Percentiles rank a stretch among this genome's conserved stretches.
Evolutionary conservation across 2,888 invertebrate species (phyloP).

Genomic region (Lasioglossum zephyrum): DNA sequence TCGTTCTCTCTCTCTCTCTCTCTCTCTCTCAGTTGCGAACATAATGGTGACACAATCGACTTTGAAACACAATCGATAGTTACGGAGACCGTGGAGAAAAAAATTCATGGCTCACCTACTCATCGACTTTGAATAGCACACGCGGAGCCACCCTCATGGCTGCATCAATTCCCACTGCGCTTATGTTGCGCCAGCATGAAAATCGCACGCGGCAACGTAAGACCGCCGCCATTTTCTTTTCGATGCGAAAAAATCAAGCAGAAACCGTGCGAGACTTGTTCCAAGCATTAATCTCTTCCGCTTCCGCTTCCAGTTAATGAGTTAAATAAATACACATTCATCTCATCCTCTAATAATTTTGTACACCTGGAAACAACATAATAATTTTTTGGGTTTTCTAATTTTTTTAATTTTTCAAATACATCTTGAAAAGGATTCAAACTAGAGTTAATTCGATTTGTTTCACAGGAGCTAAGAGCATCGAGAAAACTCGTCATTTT

Average conservation of each 20-base stretch:
- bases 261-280: background rate
- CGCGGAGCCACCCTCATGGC: conserved; percentile 53
- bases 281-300: background rate
- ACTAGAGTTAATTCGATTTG: too few relatives aligned
- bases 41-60: conserved; percentile 76
- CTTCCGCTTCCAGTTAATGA: too few relatives aligned
- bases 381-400: too few relatives aligned
- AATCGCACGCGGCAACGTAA: conserved; percentile 32
- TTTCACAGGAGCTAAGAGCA: too few relatives aligned
- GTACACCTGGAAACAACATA: too few relatives aligned
- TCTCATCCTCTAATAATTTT: too few relatives aligned
- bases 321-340: too few relatives aligned
- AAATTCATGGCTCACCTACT: conserved; percentile 70
- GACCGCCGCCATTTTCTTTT: conserved; percentile 61
- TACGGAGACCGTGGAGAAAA: conserved; percentile 66
- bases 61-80: conserved; percentile 78
- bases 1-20: conserved; percentile 59
- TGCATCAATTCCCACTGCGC: conserved; percentile 52
- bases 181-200: conserved; percentile 51
- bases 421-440: too few relatives aligned
- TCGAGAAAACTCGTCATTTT: too few relatives aligned
- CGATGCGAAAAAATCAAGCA: conserved; percentile 19
- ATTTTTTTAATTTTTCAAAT: too few relatives aligned
- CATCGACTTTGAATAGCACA: conserved; percentile 73
- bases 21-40: conserved; percentile 54